Evolutionary conservation across 2,888 invertebrate genomes (phyloP), one percentile per base, ranked within the genome.

Genomic region (Tetragonisca angustula): DNA sequence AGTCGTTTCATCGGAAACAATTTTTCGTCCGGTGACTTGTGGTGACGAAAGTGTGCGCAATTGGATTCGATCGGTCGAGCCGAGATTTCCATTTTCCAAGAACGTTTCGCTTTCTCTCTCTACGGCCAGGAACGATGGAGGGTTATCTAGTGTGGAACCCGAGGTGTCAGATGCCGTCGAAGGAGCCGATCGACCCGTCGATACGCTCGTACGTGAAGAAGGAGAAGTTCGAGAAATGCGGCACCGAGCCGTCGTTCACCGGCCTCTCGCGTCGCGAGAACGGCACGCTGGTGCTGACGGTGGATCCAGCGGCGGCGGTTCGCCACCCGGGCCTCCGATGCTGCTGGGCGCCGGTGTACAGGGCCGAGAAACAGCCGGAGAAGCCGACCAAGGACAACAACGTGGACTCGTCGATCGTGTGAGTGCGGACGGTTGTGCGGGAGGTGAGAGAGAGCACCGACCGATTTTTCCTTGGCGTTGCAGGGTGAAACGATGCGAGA

Each of bases 291-390:
- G 69, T 86, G 4, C 83, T 94, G n/a, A 84, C 81, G 4, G 70
- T 94, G 2, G 89, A 93, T 43, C 61, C 85, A 2, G 80, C 89
- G 19, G 78, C 83, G 15, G 94, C 95, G 75, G 91, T 96, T 54
- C 93, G 94, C 21, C 93, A 95, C 83, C 93, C 93, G 19, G 93
- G 90, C 17, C 81, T 97, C 59, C 93, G 93, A n/a, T 97, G 97
- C 91, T 97, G 97, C 91, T 97, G 96, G 93, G 94, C 95, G 81
- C 93, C 95, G 4, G 96, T 97, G 87, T 95, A 94, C 87, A 95
- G 97, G 83, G 95, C 95, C 2, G 92, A 36, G 32, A 67, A 62
- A 27, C 76, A 62, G 0, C 62, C 76, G 71, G 24, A 95, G 32
- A 89, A 91, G 19, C 87, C 90, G 5, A 86, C 85, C 6, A 92